Evolutionary conservation across 1,140 invertebrate species (phyloP).

Genomic region (Euura saliciscinereae): DNA sequence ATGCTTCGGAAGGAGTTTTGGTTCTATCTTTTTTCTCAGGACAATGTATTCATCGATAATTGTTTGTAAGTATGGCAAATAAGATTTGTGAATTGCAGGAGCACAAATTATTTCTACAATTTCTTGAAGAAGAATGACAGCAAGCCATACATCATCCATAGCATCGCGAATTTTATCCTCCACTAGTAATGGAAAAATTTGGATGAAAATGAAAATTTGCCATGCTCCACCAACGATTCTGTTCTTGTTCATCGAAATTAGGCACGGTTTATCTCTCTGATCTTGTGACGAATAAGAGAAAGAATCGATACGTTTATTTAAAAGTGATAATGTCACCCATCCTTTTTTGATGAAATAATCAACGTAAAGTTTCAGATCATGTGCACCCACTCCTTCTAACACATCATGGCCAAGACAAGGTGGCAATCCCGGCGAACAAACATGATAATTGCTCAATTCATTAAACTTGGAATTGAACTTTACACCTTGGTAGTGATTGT

Average conservation of each 20-base stretch:
- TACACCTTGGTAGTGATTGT: constrained; percentile 18
- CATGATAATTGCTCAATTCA: constrained; percentile 24
- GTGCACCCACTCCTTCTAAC: constrained; percentile 32
- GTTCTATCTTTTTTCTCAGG: no score
- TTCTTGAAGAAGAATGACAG: no score
- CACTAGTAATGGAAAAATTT: no score
- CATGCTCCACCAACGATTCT: no score
- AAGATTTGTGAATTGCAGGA: no score
- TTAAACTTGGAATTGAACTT: constrained; percentile 32
- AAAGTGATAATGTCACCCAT: constrained; percentile 29
- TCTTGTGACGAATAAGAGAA: constrained; percentile 36
- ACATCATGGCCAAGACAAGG: constrained; percentile 35
- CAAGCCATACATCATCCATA: no score
- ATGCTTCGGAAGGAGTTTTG: no score
- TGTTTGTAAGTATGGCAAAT: no score
- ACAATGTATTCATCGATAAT: no score
- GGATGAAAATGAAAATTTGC: no score
- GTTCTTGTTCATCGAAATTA: neutral
- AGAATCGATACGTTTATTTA: constrained; percentile 28
- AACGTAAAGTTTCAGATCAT: constrained; percentile 31
- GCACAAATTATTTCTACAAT: no score
- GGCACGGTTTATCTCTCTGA: constrained; percentile 23
- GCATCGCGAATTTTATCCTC: no score
- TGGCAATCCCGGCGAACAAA: constrained; percentile 29
- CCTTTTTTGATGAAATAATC: constrained; percentile 27